Base-by-base conservation (phyloP, 1,140 invertebrate species). In the Calycopis cecrops region DNA sequence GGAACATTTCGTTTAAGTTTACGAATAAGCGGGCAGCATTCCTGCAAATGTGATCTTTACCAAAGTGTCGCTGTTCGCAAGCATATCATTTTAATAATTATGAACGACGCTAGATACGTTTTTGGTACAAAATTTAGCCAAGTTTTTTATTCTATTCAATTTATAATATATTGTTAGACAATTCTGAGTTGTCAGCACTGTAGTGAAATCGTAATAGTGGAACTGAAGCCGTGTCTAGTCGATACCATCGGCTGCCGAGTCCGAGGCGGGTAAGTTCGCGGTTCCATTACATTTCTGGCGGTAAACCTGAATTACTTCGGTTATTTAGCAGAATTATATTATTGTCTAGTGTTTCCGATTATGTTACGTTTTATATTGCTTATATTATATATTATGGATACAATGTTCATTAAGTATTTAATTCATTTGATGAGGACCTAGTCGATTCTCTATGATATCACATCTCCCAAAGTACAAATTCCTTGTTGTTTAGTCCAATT, bases 401-500 rank as follows among this genome's bases (percentile, higher is more conserved):
- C 80, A 75, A 85, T 85, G 76, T 87, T 85, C 84, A 81, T 81
- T 84, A 80, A 83, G 77, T 85, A 83, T 83, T 86, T 85, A 83
- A 85, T 85, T 84, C 79, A 84, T 87, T 87, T 83, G 80, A 85
- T 84, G 82, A 87, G 84, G 78, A 86, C 85, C 85, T 88, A 88
- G 87, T 88, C 87, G 86, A 79, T 86, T 88, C 87, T 87, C 80
- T 83, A 77, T 85, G 64, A 87, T 88, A 88, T 87, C 82, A 88
- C 86, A 87, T 86, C 76, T 87, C 85, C 87, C 85, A 88, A 88
- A 88, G 87, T 88, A 88, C 86, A 88, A 88, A 88, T 88, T 87
- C 85, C 86, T 88, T 88, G 87, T 88, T 88, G 85, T 88, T 88
- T 88, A 88, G 87, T 88, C 84, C 85, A 88, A 88, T 88, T 88